Base-by-base conservation (phyloP, 2,113 vertebrate species). In the Bos javanicus region DNA sequence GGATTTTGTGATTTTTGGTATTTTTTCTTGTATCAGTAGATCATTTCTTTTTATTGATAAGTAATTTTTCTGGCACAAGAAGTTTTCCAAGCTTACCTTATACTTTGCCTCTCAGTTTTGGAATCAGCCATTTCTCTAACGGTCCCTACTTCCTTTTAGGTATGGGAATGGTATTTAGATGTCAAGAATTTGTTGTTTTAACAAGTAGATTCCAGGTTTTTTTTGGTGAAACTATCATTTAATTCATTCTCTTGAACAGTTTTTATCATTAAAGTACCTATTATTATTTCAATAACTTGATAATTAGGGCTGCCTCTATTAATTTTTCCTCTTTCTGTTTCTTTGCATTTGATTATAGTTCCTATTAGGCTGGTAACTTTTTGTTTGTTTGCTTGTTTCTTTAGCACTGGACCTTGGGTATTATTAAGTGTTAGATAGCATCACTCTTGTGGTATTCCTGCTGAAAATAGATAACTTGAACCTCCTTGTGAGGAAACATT, bases 101-200 rank as follows among this genome's bases (percentile, higher is more conserved):
- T 12, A 60, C 43, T 84, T 94, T 39, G 39, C 43, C 28, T 26
- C 26, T 39, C 54, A 36, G 17, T 57, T 57, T 23, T 85, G 50
- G n/a, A 76, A 84, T 52, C 62, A 90, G 62, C 52, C 28, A 46
- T 85, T 91, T 64, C 57, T 95, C 28, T 17, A 33, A 46, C n/a
- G 62, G 15, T 46, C 2, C 78, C 50, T 59, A 36, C 52, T 91
- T 81, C 28, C 54, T 60, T 80, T 59, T 60, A 76, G 36, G 19
- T 84, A 19, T 23, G 62, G 87, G 19, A 71, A 87, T 94, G 26
- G 8, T 56, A 43, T 62, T 86, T 90, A 85, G 30, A 85, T 85
- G 83, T 96, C 60, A 97, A 86, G 46, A 95, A 87, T 96, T 82
- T 83, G 48, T 80, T 91, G 28, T 93, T 76, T 90, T 82, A 50